Percentiles rank a stretch among this genome's conserved stretches.
Evolutionary conservation across 2,888 invertebrate genomes (phyloP).

Genomic region (Tipula unca): DNA sequence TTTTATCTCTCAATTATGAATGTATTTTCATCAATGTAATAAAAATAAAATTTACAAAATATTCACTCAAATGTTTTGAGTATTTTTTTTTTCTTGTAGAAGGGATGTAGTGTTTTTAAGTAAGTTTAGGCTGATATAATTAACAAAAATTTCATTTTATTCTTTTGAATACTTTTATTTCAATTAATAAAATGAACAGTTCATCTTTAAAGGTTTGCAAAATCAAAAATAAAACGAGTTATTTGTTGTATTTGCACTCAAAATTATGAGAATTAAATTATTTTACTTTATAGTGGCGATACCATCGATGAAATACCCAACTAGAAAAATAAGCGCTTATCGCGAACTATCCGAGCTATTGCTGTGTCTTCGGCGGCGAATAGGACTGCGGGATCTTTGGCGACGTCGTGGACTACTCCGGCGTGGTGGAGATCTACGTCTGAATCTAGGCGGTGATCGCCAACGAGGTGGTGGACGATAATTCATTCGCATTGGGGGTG

Average conservation of each 20-base stretch:
- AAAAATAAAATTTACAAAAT: neutral
- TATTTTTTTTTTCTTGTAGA: neutral
- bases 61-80: neutral
- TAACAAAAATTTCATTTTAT: neutral
- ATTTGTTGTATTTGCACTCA: neutral
- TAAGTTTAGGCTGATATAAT: too few relatives aligned
- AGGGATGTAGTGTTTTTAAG: too few relatives aligned
- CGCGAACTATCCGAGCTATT: conserved; percentile 41
- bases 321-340: conserved; percentile 21
- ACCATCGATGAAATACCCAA: neutral
- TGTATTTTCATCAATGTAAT: neutral
- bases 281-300: neutral
- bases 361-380: conserved; percentile 39
- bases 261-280: neutral
- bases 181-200: neutral
- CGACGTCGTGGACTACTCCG: conserved; percentile 35
- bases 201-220: neutral
- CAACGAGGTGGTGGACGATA: conserved; percentile 37
- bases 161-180: neutral
- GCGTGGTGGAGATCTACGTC: conserved; percentile 36
- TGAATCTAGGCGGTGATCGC: conserved; percentile 38
- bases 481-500: conserved; percentile 32
- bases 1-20: neutral
- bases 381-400: conserved; percentile 40
- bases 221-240: neutral